Percentiles rank a stretch among this genome's conserved stretches.
Conservation (phyloP, 2,113 vertebrate species). For the Paraplagusia blochii region DNA sequence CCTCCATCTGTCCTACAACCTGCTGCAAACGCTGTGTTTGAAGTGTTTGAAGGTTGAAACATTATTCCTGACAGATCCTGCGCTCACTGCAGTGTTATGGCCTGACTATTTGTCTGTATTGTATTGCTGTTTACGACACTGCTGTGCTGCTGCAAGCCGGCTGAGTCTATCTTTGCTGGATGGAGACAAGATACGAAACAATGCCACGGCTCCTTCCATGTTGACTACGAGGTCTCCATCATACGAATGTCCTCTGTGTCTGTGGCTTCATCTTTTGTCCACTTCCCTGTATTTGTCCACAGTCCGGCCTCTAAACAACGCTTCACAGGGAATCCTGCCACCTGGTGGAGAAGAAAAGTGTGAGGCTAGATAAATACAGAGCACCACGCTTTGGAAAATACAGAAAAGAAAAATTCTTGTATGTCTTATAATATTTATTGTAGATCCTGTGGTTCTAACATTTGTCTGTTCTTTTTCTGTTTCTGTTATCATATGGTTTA, state of each 20-base stretch:
- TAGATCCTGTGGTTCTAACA: too few species aligned
- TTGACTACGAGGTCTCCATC: conserved; percentile 90
- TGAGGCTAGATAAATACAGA: not conserved
- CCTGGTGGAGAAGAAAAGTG: conserved; percentile 69
- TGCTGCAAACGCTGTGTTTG: too few species aligned
- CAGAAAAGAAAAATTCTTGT: not conserved
- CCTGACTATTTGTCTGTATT: not conserved
- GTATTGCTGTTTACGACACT: not conserved
- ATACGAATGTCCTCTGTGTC: conserved; percentile 89
- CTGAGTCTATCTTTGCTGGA: conserved; percentile 14
- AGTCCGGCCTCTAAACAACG: conserved; percentile 77
- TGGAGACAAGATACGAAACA: conserved; percentile 13
- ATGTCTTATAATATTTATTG: too few species aligned
- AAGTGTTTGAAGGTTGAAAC: not conserved
- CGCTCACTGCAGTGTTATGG: not conserved
- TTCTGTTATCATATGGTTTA: too few species aligned
- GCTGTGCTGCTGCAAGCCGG: conserved; percentile 6
- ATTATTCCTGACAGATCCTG: conserved; percentile 8
- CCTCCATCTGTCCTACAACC: too few species aligned
- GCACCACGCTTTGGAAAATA: not conserved
- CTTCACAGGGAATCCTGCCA: conserved; percentile 79
- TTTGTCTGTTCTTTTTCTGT: too few species aligned
- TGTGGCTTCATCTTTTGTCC: conserved; percentile 81
- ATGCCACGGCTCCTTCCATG: not conserved
- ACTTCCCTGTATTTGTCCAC: conserved; percentile 77